These are phyloP conservation scores for Heteractis magnifica DNA, from an alignment of 92 coral and sea anemone genomes.

Conservation along the genomic window DNA sequence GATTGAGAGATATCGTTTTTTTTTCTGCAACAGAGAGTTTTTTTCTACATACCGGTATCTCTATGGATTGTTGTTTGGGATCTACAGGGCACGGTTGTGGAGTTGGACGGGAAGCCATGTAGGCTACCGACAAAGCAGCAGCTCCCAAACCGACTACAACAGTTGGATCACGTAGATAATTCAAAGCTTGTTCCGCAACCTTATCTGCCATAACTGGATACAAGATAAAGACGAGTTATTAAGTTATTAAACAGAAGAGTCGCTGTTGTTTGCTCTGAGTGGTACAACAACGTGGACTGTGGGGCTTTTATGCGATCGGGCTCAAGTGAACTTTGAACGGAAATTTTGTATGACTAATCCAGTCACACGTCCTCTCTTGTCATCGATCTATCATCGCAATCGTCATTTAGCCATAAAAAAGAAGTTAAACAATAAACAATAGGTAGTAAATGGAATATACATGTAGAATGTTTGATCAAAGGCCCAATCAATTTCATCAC, in stretches of 20 bases:
- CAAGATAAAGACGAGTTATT: background rate
- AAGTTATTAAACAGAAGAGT: background rate
- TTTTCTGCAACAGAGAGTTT: background rate
- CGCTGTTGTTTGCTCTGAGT: background rate
- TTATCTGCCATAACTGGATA: slow-evolving; percentile 56
- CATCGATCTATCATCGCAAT: background rate
- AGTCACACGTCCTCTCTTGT: background rate
- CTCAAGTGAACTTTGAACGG: slow-evolving; percentile 28
- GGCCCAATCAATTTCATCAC: background rate
- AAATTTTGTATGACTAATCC: background rate
- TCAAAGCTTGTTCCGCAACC: slow-evolving; percentile 64
- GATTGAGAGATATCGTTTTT: background rate
- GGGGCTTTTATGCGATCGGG: background rate
- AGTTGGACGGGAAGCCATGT: slow-evolving; percentile 68
- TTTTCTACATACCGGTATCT: slow-evolving; percentile 63
- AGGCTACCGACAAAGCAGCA: slow-evolving; percentile 60
- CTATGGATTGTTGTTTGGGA: slow-evolving; percentile 73
- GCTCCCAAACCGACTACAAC: slow-evolving; percentile 81
- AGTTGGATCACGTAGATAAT: slow-evolving; percentile 79
- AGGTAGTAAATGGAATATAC: background rate
- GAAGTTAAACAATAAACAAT: background rate
- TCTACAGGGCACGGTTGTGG: slow-evolving; percentile 83
- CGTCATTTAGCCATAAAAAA: background rate
- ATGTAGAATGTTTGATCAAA: background rate
- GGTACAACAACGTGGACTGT: background rate